These are phyloP conservation scores for Lathronympha strigana DNA, from an alignment of 2,888 invertebrate species.

Conservation along the genomic window DNA sequence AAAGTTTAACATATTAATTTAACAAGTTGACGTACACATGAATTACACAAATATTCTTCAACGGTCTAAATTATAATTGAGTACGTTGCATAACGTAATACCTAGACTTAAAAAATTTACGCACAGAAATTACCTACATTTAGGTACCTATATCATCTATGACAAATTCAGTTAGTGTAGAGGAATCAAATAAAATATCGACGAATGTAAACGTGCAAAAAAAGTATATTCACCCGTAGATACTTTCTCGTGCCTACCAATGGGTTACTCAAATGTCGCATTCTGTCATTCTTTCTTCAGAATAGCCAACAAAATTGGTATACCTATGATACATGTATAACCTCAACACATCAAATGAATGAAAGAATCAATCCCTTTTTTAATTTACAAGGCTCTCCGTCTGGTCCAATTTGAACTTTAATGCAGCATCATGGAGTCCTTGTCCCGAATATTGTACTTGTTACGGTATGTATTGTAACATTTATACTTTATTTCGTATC, in stretches of 20 bases:
- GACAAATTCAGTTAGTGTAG: no score
- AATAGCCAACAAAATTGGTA: slow-evolving; percentile 55
- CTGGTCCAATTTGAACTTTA: neutral
- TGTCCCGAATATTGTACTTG: slow-evolving; percentile 5
- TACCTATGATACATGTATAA: slow-evolving; percentile 47
- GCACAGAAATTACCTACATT: no score
- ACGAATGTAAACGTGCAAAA: no score
- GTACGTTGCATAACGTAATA: no score
- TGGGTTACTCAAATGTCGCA: slow-evolving; percentile 8
- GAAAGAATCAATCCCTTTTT: neutral
- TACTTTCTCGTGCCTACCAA: no score
- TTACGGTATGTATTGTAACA: slow-evolving; percentile 44
- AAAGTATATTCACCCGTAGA: no score
- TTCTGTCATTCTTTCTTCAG: slow-evolving; percentile 39
- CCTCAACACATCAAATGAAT: slow-evolving; percentile 42
- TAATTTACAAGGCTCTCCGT: neutral
- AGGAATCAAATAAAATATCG: no score
- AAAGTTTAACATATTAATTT: neutral
- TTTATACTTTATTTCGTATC: slow-evolving; percentile 68
- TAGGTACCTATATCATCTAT: no score
- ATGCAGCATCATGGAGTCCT: neutral
- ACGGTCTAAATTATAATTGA: no score
- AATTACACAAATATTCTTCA: no score
- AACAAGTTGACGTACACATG: neutral
- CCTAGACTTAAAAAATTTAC: no score